Evolutionary conservation across 1,140 invertebrate species (phyloP), one percentile per base, ranked within the genome.

Genomic region (Hycleus cichorii): DNA sequence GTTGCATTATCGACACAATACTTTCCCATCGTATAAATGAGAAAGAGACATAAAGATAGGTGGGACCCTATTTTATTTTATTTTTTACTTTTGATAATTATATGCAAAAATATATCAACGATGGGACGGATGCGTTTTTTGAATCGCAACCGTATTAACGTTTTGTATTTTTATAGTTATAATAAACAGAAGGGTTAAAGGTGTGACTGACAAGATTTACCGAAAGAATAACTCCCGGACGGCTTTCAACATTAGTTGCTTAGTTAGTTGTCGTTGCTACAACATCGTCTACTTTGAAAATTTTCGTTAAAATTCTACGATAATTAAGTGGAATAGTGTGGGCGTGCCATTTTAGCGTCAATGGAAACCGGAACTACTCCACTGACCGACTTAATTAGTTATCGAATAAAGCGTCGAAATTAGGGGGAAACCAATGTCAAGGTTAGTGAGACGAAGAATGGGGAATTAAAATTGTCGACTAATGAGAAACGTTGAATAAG

Each of bases 201-300:
- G 65, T 67, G 65, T 67, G 65, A 67, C 65, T 59, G 65, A 67
- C 64, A 60, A 59, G 64, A 65, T 67, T 67, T 62, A 49, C 53
- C 49, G 26, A 59, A 56, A 59, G 57, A 59, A 59, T 56, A 10
- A 10, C 40, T 12, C 12, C 12, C 12, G 12, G 12, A 12, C 12
- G 12, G 12, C 12, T 42, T 42, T 39, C 11, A 9, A 11, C 11
- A 10, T 9, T 42, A 42, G 40, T 11, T 10, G 10, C 39, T 7
- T 11, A 42, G 40, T 42, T 42, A 3, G 9, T 42, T 42, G 9
- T 10, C 40, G 10, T 7, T 42, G 40, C 9, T 7, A 7, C 32
- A 42, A 42, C 40, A n/a, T 4, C 11, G 9, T 6, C 40, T 42
- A 18, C 18, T 18, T 18, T 1, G 1, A 18, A 18, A 18, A 18